Evolutionary conservation across 2,797 vertebrate species (phyloP).

Genomic region (Xenopus petersii): DNA sequence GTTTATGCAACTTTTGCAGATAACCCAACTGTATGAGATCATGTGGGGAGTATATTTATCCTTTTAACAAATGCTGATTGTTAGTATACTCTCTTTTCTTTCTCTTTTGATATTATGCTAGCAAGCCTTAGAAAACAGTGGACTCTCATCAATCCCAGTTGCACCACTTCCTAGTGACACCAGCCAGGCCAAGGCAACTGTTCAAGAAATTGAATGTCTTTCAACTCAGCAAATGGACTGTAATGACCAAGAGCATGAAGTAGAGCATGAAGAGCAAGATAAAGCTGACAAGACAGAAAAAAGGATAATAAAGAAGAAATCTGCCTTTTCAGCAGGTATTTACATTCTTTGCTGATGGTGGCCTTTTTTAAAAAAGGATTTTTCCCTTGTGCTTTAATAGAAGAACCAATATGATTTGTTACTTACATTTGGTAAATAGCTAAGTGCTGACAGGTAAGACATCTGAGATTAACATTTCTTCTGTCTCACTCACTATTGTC

Average conservation of each 20-base stretch:
- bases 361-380: no score
- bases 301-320: constrained; percentile 88
- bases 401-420: no score
- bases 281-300: constrained; percentile 82
- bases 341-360: neutral
- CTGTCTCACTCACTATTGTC: no score
- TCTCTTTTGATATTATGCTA: constrained; percentile 59
- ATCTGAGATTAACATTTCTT: no score
- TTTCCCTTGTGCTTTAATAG: no score
- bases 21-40: no score
- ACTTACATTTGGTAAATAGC: no score
- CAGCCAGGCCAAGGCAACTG: constrained; percentile 57
- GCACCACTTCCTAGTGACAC: constrained; percentile 74
- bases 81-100: no score
- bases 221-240: constrained; percentile 61
- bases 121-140: constrained; percentile 99
- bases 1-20: no score
- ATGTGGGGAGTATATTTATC: no score
- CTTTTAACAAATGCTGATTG: no score
- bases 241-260: constrained; percentile 64
- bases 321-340: constrained; percentile 80
- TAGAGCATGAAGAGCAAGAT: constrained; percentile 66
- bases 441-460: no score
- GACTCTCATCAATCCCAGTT: constrained; percentile 88
- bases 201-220: constrained; percentile 54